Evolutionary conservation across 2,888 invertebrate genomes (phyloP), one percentile per base, ranked within the genome.

Genomic region (Nasonia oneida): DNA sequence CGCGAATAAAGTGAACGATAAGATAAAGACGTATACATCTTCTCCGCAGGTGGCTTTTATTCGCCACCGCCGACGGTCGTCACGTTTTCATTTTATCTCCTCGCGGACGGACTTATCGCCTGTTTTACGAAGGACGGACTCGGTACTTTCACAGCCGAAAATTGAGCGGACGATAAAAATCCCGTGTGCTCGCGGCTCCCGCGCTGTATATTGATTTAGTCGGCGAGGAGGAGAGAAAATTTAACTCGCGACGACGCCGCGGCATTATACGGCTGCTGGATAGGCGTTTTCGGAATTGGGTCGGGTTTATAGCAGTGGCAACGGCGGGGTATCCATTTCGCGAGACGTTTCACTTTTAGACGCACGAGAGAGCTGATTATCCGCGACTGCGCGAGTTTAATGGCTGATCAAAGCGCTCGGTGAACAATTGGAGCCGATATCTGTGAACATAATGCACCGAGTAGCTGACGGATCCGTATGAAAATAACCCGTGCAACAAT

Each of bases 1-100:
- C 39, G 15, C 33, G 71, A 57, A 71, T 73, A 77, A 73, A 64
- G 77, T 74, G 71, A 8, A 29, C 50, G 81, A 82, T 67, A 74
- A 78, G 81, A 85, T 81, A 64, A 74, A 85, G 78, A 76, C 81
- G 61, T 78, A 42, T 39, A 64, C 29, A 64, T 61, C 18, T 3
- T n/a, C 53, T 73, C 85, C 47, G 73, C 83, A 83, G 73, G 83
- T 83, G 83, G 78, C 2, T 78, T 83, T 83, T 83, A 83, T 83
- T 73, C 57, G 71, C 42, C 71, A 67, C 23, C 50, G 77, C 47
- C 23, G n/a, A 14, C 15, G 57, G 14, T 53, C 64, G 85, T 77
- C 74, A 80, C 71, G 73, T 71, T 78, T 61, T 78, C 73, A 73
- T 74, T 85, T 82, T 79, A 82, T 82, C 78, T 75, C 81, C 8